Evolutionary conservation across 1,140 invertebrate species (phyloP).

Genomic region (Drosophila sturtevanti): DNA sequence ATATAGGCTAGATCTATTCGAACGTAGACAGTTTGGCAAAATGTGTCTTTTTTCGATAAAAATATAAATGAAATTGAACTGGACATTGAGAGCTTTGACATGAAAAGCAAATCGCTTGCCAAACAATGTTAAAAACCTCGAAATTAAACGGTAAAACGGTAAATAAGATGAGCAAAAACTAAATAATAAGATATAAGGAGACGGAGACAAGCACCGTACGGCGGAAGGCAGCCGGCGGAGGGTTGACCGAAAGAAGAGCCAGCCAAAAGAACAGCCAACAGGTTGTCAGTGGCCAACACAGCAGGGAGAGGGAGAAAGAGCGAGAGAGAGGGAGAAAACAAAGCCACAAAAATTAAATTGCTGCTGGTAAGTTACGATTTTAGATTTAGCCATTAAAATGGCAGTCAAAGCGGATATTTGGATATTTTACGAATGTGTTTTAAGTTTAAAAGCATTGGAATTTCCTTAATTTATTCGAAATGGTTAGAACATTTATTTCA

Average conservation of each 20-base stretch:
- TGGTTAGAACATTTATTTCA: too few relatives aligned
- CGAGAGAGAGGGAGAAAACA: too few relatives aligned
- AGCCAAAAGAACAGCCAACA: constrained; percentile 50
- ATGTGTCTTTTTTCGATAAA: constrained; percentile 73
- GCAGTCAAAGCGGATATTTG: background rate
- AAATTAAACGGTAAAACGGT: constrained; percentile 20
- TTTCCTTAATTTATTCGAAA: too few relatives aligned
- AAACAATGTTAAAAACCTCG: constrained; percentile 49
- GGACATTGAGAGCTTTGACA: constrained; percentile 65
- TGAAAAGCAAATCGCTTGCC: constrained; percentile 65
- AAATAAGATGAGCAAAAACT: constrained; percentile 28
- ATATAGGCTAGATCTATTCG: constrained; percentile 44
- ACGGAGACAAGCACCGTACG: background rate
- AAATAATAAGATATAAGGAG: constrained; percentile 6
- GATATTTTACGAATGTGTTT: too few relatives aligned
- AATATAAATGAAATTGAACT: constrained; percentile 75
- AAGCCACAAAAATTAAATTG: constrained; percentile 20
- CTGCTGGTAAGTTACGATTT: constrained; percentile 41
- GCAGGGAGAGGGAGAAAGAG: too few relatives aligned
- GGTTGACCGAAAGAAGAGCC: background rate
- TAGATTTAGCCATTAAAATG: background rate
- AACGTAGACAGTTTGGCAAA: constrained; percentile 65
- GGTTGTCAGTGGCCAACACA: constrained; percentile 38
- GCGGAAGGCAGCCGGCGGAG: background rate
- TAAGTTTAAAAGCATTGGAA: too few relatives aligned